A percentile compares a stretch with the other conserved stretches of the same genome.
Evolutionary conservation across 2,888 invertebrate species (phyloP).

Genomic region (Orchesella flavescens): DNA sequence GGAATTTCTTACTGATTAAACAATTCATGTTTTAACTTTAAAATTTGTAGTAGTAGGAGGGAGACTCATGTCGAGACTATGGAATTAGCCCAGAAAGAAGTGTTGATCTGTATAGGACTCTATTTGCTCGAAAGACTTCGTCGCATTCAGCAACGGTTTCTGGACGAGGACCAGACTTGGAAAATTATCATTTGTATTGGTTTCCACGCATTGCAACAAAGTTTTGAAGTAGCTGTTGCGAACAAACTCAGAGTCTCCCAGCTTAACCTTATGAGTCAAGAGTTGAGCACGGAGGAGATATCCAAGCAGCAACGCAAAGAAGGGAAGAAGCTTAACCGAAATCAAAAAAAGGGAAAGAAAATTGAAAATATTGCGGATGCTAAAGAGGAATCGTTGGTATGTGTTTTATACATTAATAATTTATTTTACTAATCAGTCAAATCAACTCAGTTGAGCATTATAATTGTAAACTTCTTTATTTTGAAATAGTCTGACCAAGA

Average conservation of each 20-base stretch:
- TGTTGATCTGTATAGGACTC: conserved; percentile 93
- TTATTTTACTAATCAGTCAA: too few species aligned
- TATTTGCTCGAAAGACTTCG: conserved; percentile 93
- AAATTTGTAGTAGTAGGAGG: conserved; percentile 78
- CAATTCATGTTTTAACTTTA: not conserved
- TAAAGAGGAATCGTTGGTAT: conserved; percentile 46
- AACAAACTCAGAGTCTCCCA: conserved; percentile 91
- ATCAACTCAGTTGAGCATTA: too few species aligned
- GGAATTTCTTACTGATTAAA: not conserved
- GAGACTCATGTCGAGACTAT: conserved; percentile 97
- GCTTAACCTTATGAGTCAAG: conserved; percentile 89
- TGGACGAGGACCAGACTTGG: conserved; percentile 95
- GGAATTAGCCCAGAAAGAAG: conserved; percentile 97
- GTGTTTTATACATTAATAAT: not conserved
- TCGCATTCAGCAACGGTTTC: conserved; percentile 87
- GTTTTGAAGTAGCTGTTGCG: conserved; percentile 92
- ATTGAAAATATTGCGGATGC: conserved; percentile 43
- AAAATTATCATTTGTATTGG: conserved; percentile 92
- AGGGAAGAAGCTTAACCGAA: conserved; percentile 86
- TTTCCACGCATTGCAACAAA: conserved; percentile 89
- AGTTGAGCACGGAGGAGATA: conserved; percentile 89
- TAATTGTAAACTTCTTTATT: not conserved
- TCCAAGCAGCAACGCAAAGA: conserved; percentile 89
- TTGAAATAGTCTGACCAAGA: not conserved
- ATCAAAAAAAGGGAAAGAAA: conserved; percentile 80